Base-by-base conservation (phyloP, 2,888 invertebrate genomes). In the Petrolisthes manimaculis region DNA sequence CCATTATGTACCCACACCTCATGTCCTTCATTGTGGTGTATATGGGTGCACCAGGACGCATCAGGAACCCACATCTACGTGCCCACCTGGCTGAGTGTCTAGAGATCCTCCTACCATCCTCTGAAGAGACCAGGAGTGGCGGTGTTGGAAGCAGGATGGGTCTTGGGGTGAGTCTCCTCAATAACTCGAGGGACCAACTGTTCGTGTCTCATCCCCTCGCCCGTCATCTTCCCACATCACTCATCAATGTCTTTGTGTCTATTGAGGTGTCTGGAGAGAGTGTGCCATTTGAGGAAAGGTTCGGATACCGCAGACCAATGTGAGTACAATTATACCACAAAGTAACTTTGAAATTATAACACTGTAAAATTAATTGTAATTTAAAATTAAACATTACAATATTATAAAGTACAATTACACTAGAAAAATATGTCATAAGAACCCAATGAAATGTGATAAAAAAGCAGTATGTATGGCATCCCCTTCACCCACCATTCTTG, bases 211-310 rank as follows among this genome's bases (percentile, higher is more conserved):
- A 86, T 78, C 89, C 84, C 51, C 94, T 92, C 18, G 79, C 90
- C 56, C 24, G 82, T 8, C 92, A 98, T 95, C 95, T 98, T 89
- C 96, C 97, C 14, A 94, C 95, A 78, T 96, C 96, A 92, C 94
- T 99, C 55, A 93, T 98, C 86, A 95, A 97, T 92, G 98, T 99
- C 9, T 99, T 98, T 93, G 98, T 99, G n/a, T 96, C 97, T 91
- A 99, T 99, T 90, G 98, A 99, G 94, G 97, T 98, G 97, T 98
- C 98, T 0, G 98, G 98, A 0, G 97, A 98, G 93, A 97, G 96
- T 92, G 98, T 98, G 37, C 96, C 97, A 92, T 98, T 98, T 93
- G 98, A 98, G 93, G 97, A 98, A 93, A 99, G 98, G 93, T 99
- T 99, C 93, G 97, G 98, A 93, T 99, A 99, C 93, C 95, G 98